Evolutionary conservation across 2,888 invertebrate species (phyloP).

Genomic region (Apotomis betuletana): DNA sequence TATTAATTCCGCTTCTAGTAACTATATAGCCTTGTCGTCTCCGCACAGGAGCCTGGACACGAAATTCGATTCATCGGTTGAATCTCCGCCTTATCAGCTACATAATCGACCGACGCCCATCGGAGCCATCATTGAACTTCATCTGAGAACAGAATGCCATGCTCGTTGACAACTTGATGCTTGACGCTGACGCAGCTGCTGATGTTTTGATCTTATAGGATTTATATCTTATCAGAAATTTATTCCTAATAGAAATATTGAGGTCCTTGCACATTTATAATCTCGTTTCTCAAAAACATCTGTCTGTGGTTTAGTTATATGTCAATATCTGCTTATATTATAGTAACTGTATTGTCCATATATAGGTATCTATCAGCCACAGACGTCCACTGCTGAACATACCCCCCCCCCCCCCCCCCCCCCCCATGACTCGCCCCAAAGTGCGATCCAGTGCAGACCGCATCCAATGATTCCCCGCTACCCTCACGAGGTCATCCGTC

Average conservation of each 20-base stretch:
- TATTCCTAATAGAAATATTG: not conserved
- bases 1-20: conserved; percentile 42
- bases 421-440: too few relatives aligned
- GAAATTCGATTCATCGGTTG: conserved; percentile 37
- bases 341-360: too few relatives aligned
- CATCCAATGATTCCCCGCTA: too few relatives aligned
- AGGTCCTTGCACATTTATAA: not conserved
- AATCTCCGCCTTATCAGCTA: conserved; percentile 60
- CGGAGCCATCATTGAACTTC: conserved; percentile 61
- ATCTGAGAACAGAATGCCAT: conserved; percentile 35
- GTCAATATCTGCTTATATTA: too few relatives aligned
- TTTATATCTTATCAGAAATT: conserved; percentile 24
- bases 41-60: conserved; percentile 47
- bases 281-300: too few relatives aligned
- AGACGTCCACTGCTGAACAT: too few relatives aligned
- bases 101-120: conserved; percentile 67
- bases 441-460: too few relatives aligned
- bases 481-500: too few relatives aligned
- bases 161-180: conserved; percentile 38
- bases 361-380: too few relatives aligned
- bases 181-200: conserved; percentile 12
- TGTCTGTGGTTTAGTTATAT: too few relatives aligned
- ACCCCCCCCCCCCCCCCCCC: too few relatives aligned
- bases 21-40: conserved; percentile 43
- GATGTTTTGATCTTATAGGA: not conserved